phyloP scores from a whole-genome alignment of 1,140 invertebrate species.

The Trachymyrmex septentrionalis region DNA sequence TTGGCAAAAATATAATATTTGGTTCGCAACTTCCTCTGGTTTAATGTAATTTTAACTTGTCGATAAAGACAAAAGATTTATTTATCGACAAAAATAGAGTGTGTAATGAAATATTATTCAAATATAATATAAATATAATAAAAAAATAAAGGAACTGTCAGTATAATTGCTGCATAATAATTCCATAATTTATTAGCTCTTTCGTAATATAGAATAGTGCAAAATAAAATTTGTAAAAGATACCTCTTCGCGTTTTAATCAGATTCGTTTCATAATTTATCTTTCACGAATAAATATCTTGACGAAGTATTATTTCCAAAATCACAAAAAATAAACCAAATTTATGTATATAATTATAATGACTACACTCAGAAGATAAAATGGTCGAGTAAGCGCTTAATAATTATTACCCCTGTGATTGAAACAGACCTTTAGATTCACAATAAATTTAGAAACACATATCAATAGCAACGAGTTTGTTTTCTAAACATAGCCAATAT shows the following conservation, averaged over 20 bases:
- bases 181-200: slow-evolving; percentile 30
- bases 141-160: background rate
- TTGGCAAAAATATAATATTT: slow-evolving; percentile 25
- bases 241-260: background rate
- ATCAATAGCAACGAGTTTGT: too few species aligned
- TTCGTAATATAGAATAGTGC: background rate
- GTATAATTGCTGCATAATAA: slow-evolving; percentile 18
- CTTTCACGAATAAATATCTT: background rate
- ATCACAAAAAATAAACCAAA: background rate
- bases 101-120: slow-evolving; percentile 23
- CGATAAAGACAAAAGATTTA: slow-evolving; percentile 14
- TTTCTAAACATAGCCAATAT: too few species aligned
- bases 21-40: background rate
- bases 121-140: slow-evolving; percentile 23
- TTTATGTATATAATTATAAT: background rate
- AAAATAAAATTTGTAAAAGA: background rate
- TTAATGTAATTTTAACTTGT: slow-evolving; percentile 18
- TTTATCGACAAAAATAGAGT: background rate
- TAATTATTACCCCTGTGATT: too few species aligned
- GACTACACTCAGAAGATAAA: too few species aligned
- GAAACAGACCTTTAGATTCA: too few species aligned
- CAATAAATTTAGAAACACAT: too few species aligned
- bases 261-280: background rate
- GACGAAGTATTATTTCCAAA: slow-evolving; percentile 1
- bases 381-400: too few species aligned